These are phyloP conservation scores for Listronotus oregonensis DNA, from an alignment of 1,140 invertebrate genomes.

Conservation along the genomic window DNA sequence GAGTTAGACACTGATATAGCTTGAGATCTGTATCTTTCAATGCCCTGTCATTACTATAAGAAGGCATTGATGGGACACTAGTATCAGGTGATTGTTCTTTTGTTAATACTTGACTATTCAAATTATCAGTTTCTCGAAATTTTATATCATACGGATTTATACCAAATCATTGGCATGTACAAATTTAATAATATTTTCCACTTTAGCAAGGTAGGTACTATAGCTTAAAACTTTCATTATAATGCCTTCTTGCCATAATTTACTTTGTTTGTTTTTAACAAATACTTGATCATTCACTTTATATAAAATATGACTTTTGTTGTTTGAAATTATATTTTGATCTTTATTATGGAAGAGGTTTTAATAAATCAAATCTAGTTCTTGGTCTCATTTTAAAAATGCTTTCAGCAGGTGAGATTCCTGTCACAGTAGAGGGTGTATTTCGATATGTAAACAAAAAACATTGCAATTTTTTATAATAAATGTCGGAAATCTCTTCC, in stretches of 20 bases:
- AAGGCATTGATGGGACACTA: too few relatives aligned
- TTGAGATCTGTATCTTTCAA: too few relatives aligned
- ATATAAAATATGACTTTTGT: background rate
- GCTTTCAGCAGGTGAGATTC: background rate
- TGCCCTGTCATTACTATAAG: too few relatives aligned
- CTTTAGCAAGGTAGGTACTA: background rate
- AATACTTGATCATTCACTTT: background rate
- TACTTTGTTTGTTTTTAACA: background rate
- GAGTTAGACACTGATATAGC: too few relatives aligned
- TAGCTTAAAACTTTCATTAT: background rate
- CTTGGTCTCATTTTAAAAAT: slow-evolving; percentile 1
- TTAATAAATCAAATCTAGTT: slow-evolving; percentile 2
- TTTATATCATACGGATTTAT: too few relatives aligned
- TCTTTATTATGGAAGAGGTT: background rate
- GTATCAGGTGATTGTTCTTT: too few relatives aligned
- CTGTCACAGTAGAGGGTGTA: background rate
- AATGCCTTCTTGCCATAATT: background rate
- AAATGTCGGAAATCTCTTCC: too few relatives aligned
- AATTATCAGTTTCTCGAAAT: too few relatives aligned
- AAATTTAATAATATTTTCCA: background rate
- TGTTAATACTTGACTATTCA: too few relatives aligned
- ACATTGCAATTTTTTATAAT: slow-evolving; percentile 15
- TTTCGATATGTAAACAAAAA: slow-evolving; percentile 4
- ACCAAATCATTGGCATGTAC: background rate
- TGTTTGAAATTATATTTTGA: background rate